Percentiles rank a stretch among this genome's conserved stretches.
Evolutionary conservation across 2,888 invertebrate genomes (phyloP).

Genomic region (Galeruca laticollis): DNA sequence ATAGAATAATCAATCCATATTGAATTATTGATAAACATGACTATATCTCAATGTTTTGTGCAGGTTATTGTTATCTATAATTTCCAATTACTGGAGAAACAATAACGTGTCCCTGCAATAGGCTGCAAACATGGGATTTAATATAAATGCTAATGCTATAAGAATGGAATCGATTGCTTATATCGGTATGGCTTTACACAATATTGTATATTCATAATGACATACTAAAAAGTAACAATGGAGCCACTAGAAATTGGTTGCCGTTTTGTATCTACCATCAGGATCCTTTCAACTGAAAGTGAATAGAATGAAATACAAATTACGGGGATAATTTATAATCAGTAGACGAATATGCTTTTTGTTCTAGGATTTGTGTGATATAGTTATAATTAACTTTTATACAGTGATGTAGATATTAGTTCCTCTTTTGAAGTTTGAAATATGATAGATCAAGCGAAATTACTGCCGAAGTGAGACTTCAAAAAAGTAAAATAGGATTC

Average conservation of each 20-base stretch:
- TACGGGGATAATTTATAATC: neutral
- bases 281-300: slow-evolving; percentile 8
- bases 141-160: slow-evolving; percentile 44
- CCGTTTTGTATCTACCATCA: slow-evolving; percentile 26
- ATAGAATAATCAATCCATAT: slow-evolving; percentile 36
- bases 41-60: slow-evolving; percentile 41
- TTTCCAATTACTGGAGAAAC: slow-evolving; percentile 45
- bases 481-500: too few relatives aligned
- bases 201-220: slow-evolving; percentile 33
- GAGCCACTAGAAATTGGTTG: slow-evolving; percentile 23
- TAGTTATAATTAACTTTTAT: too few relatives aligned
- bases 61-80: slow-evolving; percentile 44
- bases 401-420: too few relatives aligned
- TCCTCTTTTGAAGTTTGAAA: too few relatives aligned
- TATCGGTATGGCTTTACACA: slow-evolving; percentile 28
- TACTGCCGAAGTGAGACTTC: too few relatives aligned
- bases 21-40: slow-evolving; percentile 38
- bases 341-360: neutral
- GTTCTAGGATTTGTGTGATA: neutral
- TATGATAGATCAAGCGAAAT: too few relatives aligned
- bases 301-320: neutral
- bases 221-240: slow-evolving; percentile 27
- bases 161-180: slow-evolving; percentile 39
- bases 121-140: slow-evolving; percentile 32
- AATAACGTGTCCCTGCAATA: slow-evolving; percentile 39